These are phyloP conservation scores for Periophthalmus magnuspinnatus DNA, from an alignment of 2,797 vertebrate genomes.

Conservation along the genomic window DNA sequence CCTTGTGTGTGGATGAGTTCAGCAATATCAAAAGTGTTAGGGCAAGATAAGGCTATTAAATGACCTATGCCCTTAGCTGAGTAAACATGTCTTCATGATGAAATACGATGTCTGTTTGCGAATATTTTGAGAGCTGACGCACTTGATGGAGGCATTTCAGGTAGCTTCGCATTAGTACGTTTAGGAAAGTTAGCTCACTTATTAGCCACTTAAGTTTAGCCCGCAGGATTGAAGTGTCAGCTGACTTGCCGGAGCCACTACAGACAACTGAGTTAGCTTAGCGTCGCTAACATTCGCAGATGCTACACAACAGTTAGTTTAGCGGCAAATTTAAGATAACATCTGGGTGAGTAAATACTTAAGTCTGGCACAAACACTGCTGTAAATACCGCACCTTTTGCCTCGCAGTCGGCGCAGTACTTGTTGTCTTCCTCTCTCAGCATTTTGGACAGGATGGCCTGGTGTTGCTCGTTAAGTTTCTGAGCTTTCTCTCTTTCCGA, in stretches of 20 bases:
- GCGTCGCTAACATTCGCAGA: slow-evolving; percentile 28
- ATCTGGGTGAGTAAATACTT: not conserved
- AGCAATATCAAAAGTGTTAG: not conserved
- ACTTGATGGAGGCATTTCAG: not conserved
- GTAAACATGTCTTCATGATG: not conserved
- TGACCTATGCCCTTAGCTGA: not conserved
- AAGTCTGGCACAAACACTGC: not conserved
- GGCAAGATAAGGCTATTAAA: not conserved
- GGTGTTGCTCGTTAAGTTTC: slow-evolving; percentile 98
- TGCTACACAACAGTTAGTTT: not conserved
- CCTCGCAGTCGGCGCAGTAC: slow-evolving; percentile 98
- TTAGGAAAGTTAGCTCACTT: slow-evolving; percentile 63
- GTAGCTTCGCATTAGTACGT: slow-evolving; percentile 31
- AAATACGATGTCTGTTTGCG: not conserved
- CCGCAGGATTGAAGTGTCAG: slow-evolving; percentile 60
- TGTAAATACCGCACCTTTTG: slow-evolving; percentile 82
- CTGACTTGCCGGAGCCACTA: slow-evolving; percentile 43
- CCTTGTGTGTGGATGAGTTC: not conserved
- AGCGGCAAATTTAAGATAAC: not conserved
- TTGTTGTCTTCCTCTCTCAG: slow-evolving; percentile 98
- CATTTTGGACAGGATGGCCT: slow-evolving; percentile 96
- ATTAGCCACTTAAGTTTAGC: slow-evolving; percentile 67
- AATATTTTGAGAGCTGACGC: not conserved
- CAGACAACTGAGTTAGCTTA: slow-evolving; percentile 21
- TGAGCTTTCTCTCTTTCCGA: slow-evolving; percentile 96